Evolutionary conservation across 2,113 vertebrate species (phyloP), one percentile per base, ranked within the genome.

Genomic region (Chamaea fasciata): DNA sequence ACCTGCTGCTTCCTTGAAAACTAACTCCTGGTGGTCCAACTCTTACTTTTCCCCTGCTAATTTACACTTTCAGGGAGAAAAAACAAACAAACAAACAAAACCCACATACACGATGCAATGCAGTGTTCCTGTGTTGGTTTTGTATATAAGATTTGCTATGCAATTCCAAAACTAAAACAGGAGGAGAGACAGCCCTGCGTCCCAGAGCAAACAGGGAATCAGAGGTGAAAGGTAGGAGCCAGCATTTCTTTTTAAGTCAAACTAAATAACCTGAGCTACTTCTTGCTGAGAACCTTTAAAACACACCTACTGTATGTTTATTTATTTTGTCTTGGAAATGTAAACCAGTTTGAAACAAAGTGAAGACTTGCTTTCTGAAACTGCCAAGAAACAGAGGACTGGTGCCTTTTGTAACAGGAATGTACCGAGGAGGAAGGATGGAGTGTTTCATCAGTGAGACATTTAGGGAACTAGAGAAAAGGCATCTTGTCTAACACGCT

Each of bases 181-280:
- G 49, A 95, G 35, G 87, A 92, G 78, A 95, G 82, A 57, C 74
- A 53, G 92, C 95, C 81, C 68, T 69, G 93, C 86, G 3, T 83
- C 94, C 87, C 84, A 89, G 89, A 96, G 63, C 92, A 90, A 95
- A 86, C 55, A 95, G 89, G 83, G 82, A 94, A 84, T 75, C 92
- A 82, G 81, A 95, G 92, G 85, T 80, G 74, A 94, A 97, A 97
- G 97, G 97, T 97, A 97, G 96, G 97, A 96, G 73, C 71, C 70
- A 85, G 74, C 64, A 84, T 96, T 97, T 96, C 87, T 97, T 62
- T 91, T 94, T 95, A 74, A 87, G 28, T 91, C 33, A 75, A 78
- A 75, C 42, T 80, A 80, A 94, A 73, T 91, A 77, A 83, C 33
- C 52, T 81, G 76, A 95, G 80, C 52, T 92, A 5, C 73, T 92